phyloP scores from a whole-genome alignment of 2,797 vertebrate genomes.

The Bradypodion ventrale region DNA sequence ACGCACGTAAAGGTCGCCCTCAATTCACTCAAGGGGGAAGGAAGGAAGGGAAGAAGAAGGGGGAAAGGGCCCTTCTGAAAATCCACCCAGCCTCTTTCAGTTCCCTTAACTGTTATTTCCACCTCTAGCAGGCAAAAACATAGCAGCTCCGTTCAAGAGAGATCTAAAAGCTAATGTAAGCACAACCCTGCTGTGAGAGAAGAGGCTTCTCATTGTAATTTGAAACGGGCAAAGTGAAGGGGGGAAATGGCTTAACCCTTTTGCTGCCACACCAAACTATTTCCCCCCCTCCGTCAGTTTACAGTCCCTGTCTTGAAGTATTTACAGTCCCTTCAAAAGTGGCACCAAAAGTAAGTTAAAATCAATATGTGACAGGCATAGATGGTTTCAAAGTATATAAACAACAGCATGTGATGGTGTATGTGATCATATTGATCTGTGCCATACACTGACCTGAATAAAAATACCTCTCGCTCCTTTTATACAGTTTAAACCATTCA shows the following conservation, averaged over 20 bases:
- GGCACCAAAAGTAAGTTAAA: constrained; percentile 41
- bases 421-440: neutral
- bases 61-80: constrained; percentile 73
- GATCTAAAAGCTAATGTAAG: constrained; percentile 93
- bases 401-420: neutral
- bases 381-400: neutral
- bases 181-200: constrained; percentile 92
- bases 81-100: constrained; percentile 87
- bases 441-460: neutral
- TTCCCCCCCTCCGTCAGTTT: constrained; percentile 33
- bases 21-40: constrained; percentile 70
- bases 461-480: too few relatives aligned
- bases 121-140: constrained; percentile 92
- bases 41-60: constrained; percentile 11
- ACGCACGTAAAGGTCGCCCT: constrained; percentile 75
- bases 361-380: constrained; percentile 9
- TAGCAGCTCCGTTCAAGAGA: constrained; percentile 85
- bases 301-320: constrained; percentile 49
- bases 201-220: constrained; percentile 99
- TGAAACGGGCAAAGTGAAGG: constrained; percentile 86
- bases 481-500: neutral
- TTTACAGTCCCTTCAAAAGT: constrained; percentile 30
- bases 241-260: constrained; percentile 84
- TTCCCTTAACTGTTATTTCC: constrained; percentile 86
- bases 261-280: constrained; percentile 71